phyloP scores from a whole-genome alignment of 2,113 vertebrate species.

The Pygoscelis antarcticus region DNA sequence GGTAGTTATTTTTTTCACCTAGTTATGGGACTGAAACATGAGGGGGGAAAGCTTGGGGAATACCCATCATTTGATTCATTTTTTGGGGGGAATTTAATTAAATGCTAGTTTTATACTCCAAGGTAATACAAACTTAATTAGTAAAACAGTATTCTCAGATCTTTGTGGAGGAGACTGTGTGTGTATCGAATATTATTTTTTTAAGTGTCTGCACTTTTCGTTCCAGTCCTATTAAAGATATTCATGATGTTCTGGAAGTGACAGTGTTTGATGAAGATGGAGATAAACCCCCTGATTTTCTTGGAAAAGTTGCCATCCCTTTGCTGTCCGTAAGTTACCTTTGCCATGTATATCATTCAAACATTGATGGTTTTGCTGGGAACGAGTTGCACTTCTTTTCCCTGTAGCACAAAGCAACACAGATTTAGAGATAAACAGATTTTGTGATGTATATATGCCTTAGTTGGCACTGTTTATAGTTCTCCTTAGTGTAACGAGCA shows the following conservation, averaged over 20 bases:
- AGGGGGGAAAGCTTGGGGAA: constrained; percentile 67
- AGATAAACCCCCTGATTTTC: constrained; percentile 89
- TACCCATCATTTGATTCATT: constrained; percentile 67
- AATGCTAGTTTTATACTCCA: constrained; percentile 68
- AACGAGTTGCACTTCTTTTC: neutral
- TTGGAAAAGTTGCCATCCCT: constrained; percentile 94
- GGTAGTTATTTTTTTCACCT: neutral
- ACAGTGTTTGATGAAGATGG: constrained; percentile 93
- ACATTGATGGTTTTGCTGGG: neutral
- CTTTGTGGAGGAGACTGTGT: constrained; percentile 25
- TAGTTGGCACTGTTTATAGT: constrained; percentile 21
- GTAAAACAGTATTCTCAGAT: constrained; percentile 51
- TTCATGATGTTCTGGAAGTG: constrained; percentile 90
- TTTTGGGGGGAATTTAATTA: constrained; percentile 68
- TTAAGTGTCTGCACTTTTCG: neutral
- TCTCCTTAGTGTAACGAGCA: neutral
- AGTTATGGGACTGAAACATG: constrained; percentile 21
- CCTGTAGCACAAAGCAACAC: neutral
- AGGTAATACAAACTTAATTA: constrained; percentile 74
- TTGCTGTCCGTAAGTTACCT: constrained; percentile 87
- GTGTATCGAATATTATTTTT: neutral
- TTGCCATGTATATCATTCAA: neutral
- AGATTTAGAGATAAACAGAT: constrained; percentile 1
- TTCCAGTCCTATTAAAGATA: constrained; percentile 93
- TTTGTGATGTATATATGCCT: neutral